Percentiles rank a stretch among this genome's conserved stretches.
These are phyloP conservation scores for Colossoma macropomum DNA, from an alignment of 2,113 vertebrate genomes.

Conservation along the genomic window DNA sequence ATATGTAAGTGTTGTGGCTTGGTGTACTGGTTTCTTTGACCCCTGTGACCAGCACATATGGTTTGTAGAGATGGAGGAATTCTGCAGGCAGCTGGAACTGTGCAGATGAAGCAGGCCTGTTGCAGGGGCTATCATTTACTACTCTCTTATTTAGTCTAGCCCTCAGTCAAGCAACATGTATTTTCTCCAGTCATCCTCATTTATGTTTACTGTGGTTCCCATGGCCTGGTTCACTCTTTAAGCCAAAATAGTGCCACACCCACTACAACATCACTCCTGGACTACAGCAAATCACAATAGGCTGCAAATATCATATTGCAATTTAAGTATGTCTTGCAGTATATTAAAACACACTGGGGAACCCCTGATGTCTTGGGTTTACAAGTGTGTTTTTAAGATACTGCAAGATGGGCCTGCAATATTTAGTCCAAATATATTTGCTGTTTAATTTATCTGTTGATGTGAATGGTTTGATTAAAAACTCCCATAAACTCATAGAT, in stretches of 20 bases:
- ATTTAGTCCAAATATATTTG: no score
- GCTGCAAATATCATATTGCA: neutral
- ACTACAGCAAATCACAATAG: neutral
- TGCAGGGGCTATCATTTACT: slow-evolving; percentile 24
- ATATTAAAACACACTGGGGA: neutral
- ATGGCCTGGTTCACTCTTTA: neutral
- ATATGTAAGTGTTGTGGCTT: neutral
- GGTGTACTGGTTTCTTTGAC: neutral
- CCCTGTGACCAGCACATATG: neutral
- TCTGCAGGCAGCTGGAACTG: slow-evolving; percentile 6
- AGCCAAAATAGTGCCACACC: neutral
- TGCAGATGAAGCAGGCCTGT: slow-evolving; percentile 8
- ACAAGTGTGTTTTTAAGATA: no score
- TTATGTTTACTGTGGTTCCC: neutral
- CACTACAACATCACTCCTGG: neutral
- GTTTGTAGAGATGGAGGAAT: neutral
- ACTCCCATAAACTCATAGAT: no score
- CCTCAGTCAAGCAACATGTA: neutral
- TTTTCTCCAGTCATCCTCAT: neutral
- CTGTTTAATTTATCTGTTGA: no score
- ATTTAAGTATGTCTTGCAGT: neutral
- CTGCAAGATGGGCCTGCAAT: no score
- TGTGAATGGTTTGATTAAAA: no score
- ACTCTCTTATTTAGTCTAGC: slow-evolving; percentile 31
- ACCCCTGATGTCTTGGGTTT: no score